Conservation (phyloP, 2,888 invertebrate species). For the Drosophila meridiana region DNA sequence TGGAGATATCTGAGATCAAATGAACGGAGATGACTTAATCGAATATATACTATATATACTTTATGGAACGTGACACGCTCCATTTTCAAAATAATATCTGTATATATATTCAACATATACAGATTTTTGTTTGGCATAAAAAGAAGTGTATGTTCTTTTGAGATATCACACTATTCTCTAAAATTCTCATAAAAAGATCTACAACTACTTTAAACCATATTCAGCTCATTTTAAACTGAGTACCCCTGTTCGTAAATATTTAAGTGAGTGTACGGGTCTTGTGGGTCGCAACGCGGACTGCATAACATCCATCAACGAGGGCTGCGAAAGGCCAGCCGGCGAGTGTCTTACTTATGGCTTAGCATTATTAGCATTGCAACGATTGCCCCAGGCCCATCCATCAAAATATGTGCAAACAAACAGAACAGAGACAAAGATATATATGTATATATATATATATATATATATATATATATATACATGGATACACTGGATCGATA, state of each 20-base stretch:
- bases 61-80: neutral
- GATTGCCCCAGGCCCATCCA: constrained; percentile 53
- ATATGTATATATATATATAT: neutral
- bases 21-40: too few relatives aligned
- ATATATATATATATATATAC: neutral
- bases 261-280: constrained; percentile 10
- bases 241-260: constrained; percentile 10
- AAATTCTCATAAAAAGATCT: neutral
- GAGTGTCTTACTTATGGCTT: constrained; percentile 17
- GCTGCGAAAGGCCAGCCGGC: constrained; percentile 25
- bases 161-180: neutral
- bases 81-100: neutral
- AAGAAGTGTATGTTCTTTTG: neutral
- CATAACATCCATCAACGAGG: constrained; percentile 20
- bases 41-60: too few relatives aligned
- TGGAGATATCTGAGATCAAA: too few relatives aligned
- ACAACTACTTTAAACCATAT: neutral
- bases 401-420: constrained; percentile 49
- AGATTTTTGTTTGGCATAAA: neutral
- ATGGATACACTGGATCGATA: constrained; percentile 26
- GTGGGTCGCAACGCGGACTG: constrained; percentile 8
- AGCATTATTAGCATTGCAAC: constrained; percentile 38
- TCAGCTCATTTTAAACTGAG: neutral
- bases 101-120: neutral
- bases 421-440: constrained; percentile 7